These are phyloP conservation scores for Saguinus imperator DNA, from an alignment of 2,113 vertebrate genomes.

Conservation along the genomic window DNA sequence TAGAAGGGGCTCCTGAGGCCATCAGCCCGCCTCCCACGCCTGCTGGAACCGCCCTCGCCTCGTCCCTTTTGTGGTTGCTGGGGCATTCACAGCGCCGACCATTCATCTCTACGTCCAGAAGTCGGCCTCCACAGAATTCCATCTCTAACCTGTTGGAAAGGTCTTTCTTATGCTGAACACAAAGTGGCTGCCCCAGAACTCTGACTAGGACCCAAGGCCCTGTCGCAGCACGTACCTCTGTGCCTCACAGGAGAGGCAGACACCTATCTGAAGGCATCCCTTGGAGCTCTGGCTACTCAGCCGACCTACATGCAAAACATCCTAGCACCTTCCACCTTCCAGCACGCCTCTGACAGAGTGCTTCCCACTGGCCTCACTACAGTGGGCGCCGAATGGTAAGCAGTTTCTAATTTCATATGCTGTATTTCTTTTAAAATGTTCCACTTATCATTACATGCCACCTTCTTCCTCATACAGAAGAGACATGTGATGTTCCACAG, in stretches of 20 bases:
- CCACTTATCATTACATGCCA: not conserved
- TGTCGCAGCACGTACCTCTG: not conserved
- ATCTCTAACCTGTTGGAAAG: not conserved
- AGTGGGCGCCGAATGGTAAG: not conserved
- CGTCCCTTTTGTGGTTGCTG: not conserved
- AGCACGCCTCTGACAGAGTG: not conserved
- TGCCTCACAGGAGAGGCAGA: not conserved
- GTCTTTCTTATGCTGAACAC: not conserved
- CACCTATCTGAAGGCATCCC: not conserved
- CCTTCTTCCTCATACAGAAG: not conserved
- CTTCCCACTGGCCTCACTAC: not conserved
- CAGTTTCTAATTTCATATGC: not conserved
- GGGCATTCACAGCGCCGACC: not conserved
- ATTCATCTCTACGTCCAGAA: not conserved
- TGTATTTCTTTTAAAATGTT: not conserved
- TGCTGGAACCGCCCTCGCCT: not conserved
- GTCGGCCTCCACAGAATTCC: not conserved
- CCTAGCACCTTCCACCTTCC: not conserved
- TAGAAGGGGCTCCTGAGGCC: not conserved
- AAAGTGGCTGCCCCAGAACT: not conserved
- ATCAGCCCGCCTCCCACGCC: fast-evolving
- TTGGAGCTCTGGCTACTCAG: not conserved
- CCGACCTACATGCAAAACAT: no score
- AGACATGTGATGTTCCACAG: not conserved
- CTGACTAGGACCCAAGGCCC: not conserved